Percentiles rank a stretch among this genome's conserved stretches.
phyloP scores from a whole-genome alignment of 2,888 invertebrate species.

The Galerucella pusilla region DNA sequence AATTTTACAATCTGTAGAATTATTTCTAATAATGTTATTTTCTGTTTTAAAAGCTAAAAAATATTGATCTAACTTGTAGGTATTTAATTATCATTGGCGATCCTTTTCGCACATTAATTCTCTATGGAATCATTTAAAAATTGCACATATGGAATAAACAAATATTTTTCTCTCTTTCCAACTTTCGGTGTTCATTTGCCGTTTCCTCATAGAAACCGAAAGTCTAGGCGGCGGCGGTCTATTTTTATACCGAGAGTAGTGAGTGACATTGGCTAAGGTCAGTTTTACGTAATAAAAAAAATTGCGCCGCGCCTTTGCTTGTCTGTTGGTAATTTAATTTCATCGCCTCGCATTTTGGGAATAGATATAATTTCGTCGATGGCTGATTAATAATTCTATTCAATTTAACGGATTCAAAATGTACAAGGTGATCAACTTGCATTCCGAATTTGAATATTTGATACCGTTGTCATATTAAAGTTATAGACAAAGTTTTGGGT shows the following conservation, averaged over 20 bases:
- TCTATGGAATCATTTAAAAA: background rate
- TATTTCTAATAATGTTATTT: too few species aligned
- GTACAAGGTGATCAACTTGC: too few species aligned
- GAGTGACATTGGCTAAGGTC: constrained; percentile 64
- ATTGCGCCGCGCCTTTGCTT: constrained; percentile 21
- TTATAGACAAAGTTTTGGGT: too few species aligned
- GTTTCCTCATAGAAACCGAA: constrained; percentile 52
- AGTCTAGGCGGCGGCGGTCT: constrained; percentile 47
- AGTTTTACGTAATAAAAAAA: constrained; percentile 60
- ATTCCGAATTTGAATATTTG: too few species aligned
- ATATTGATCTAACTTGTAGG: too few species aligned
- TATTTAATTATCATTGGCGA: too few species aligned
- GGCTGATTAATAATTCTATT: background rate
- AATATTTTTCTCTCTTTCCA: constrained; percentile 12
- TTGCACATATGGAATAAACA: constrained; percentile 1
- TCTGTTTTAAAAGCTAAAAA: too few species aligned
- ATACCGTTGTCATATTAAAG: too few species aligned
- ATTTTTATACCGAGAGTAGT: constrained; percentile 48
- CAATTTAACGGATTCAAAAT: too few species aligned
- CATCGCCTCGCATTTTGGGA: background rate
- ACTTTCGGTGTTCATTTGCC: background rate
- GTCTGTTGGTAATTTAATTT: constrained; percentile 1
- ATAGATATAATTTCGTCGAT: background rate
- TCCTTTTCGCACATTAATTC: too few species aligned
- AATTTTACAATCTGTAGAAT: too few species aligned